Conservation (phyloP, 2,113 vertebrate genomes). For the Petrocephalus zakoni region DNA sequence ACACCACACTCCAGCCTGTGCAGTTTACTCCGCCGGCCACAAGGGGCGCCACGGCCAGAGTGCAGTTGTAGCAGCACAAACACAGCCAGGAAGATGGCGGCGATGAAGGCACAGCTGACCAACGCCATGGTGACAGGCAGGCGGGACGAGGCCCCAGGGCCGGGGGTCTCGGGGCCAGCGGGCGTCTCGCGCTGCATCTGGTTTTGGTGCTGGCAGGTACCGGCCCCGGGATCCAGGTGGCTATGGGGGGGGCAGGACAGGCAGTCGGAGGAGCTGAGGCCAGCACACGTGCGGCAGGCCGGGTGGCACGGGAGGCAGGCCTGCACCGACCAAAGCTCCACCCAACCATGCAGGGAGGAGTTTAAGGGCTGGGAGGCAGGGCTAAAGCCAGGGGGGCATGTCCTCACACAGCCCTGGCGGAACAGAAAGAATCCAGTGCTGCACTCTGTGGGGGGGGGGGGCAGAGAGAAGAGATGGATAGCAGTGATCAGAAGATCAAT, state of each 20-base stretch:
- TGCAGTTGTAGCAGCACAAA: slow-evolving; percentile 84
- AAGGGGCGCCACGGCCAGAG: slow-evolving; percentile 58
- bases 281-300: slow-evolving; percentile 78
- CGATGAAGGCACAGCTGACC: slow-evolving; percentile 83
- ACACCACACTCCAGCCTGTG: slow-evolving; percentile 67
- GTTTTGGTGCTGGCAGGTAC: slow-evolving; percentile 77
- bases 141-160: slow-evolving; percentile 47
- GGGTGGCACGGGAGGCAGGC: slow-evolving; percentile 82
- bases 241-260: slow-evolving; percentile 82
- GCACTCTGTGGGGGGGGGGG: slow-evolving; percentile 65
- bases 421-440: slow-evolving; percentile 87
- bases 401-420: slow-evolving; percentile 87
- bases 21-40: slow-evolving; percentile 74
- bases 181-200: slow-evolving; percentile 84
- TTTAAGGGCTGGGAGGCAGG: slow-evolving; percentile 67
- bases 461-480: not conserved
- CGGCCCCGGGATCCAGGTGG: slow-evolving; percentile 68
- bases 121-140: slow-evolving; percentile 69
- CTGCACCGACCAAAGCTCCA: slow-evolving; percentile 74
- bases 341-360: slow-evolving; percentile 75
- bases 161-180: slow-evolving; percentile 32
- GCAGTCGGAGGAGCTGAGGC: slow-evolving; percentile 70
- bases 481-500: not conserved
- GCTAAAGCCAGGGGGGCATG: slow-evolving; percentile 74
- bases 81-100: slow-evolving; percentile 71